Percentiles rank a stretch among this genome's conserved stretches.
Conservation (phyloP, 2,797 vertebrate genomes). For the Alouatta caraya region DNA sequence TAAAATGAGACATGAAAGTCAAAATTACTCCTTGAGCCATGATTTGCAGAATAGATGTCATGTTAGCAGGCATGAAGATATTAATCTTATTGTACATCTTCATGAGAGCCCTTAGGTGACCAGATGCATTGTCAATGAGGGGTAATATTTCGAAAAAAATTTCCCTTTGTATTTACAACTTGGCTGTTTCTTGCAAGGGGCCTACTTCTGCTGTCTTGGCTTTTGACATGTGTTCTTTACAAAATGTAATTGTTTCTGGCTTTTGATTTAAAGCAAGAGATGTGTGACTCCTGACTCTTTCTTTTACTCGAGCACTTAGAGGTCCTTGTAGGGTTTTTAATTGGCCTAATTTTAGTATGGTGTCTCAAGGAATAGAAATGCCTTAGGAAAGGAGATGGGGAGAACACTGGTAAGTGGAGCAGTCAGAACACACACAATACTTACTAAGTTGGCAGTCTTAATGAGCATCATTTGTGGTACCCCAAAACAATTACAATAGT, state of each 20-base stretch:
- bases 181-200: not conserved
- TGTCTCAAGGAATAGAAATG: not conserved
- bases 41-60: not conserved
- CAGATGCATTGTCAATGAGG: not conserved
- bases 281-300: not conserved
- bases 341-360: not conserved
- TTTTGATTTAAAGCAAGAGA: not conserved
- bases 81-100: not conserved
- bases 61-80: not conserved
- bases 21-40: not conserved
- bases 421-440: not conserved
- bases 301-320: not conserved
- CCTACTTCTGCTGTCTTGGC: not conserved
- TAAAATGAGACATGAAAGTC: not conserved
- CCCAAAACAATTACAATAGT: not conserved
- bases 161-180: not conserved
- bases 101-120: not conserved
- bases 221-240: not conserved
- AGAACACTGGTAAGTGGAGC: not conserved
- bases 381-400: too few species aligned
- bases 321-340: not conserved
- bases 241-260: not conserved
- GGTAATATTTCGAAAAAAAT: not conserved
- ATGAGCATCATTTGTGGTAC: not conserved
- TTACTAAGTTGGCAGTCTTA: not conserved